Percentiles rank a stretch among this genome's conserved stretches.
Conservation (phyloP, 2,888 invertebrate species). For the Anarsia innoxiella region DNA sequence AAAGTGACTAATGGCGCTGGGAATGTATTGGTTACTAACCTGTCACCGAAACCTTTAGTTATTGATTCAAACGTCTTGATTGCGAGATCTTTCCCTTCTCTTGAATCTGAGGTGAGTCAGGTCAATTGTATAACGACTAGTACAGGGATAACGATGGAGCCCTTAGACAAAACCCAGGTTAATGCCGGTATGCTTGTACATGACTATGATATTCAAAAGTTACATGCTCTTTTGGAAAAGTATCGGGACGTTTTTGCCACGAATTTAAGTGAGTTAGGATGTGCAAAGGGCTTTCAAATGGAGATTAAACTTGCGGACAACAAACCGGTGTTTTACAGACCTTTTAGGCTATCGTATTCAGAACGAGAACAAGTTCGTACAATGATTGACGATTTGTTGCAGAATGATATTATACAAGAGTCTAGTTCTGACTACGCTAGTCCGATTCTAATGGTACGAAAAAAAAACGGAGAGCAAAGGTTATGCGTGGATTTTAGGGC, state of each 20-base stretch:
- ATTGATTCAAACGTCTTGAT: background rate
- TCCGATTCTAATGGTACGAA: constrained; percentile 20
- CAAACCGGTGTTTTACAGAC: constrained; percentile 20
- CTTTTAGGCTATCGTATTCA: constrained; percentile 17
- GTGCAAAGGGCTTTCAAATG: constrained; percentile 15
- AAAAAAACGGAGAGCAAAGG: constrained; percentile 20
- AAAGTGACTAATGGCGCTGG: background rate
- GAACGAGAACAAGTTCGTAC: constrained; percentile 19
- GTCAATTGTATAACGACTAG: background rate
- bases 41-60: background rate
- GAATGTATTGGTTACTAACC: background rate
- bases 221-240: constrained; percentile 1
- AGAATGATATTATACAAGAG: constrained; percentile 19
- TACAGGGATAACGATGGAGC: background rate
- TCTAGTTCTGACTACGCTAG: constrained; percentile 20
- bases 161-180: background rate
- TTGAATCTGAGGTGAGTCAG: background rate
- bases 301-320: constrained; percentile 17
- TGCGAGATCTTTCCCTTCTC: background rate
- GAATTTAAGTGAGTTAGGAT: constrained; percentile 17
- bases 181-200: background rate
- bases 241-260: constrained; percentile 7
- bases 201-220: background rate
- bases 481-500: constrained; percentile 24
- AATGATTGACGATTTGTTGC: constrained; percentile 18